phyloP scores from a whole-genome alignment of 1,140 invertebrate species.

The Plodia interpunctella region DNA sequence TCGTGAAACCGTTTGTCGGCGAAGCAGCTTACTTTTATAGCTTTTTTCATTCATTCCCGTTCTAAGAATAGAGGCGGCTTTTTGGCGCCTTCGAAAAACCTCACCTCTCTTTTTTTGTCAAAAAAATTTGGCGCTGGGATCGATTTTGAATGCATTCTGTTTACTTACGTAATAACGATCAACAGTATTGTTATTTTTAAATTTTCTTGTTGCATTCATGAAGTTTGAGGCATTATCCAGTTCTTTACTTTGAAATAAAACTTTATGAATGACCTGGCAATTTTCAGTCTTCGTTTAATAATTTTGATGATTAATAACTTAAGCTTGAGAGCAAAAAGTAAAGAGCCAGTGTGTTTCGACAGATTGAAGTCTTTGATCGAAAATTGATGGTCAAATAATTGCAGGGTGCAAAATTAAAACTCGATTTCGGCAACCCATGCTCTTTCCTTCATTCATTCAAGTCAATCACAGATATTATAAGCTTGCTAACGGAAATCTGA shows the following conservation, averaged over 20 bases:
- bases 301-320: slow-evolving; percentile 2
- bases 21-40: slow-evolving; percentile 49
- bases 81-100: slow-evolving; percentile 62
- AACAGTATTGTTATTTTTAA: slow-evolving; percentile 2
- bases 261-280: not conserved
- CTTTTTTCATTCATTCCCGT: slow-evolving; percentile 56
- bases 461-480: slow-evolving; percentile 22
- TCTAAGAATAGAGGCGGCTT: slow-evolving; percentile 63
- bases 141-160: slow-evolving; percentile 7
- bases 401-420: slow-evolving; percentile 23
- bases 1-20: slow-evolving; percentile 64
- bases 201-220: not conserved
- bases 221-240: not conserved
- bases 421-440: slow-evolving; percentile 30
- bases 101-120: slow-evolving; percentile 29
- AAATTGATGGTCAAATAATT: slow-evolving; percentile 48
- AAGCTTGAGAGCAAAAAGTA: not conserved
- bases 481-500: slow-evolving; percentile 8
- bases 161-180: slow-evolving; percentile 13
- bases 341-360: slow-evolving; percentile 21
- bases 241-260: not conserved
- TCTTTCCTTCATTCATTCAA: slow-evolving; percentile 31
- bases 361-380: slow-evolving; percentile 33
- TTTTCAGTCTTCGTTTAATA: not conserved
- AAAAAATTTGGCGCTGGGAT: slow-evolving; percentile 34